Conservation (phyloP, 2,888 invertebrate genomes). For the Pardosa pseudoannulata region DNA sequence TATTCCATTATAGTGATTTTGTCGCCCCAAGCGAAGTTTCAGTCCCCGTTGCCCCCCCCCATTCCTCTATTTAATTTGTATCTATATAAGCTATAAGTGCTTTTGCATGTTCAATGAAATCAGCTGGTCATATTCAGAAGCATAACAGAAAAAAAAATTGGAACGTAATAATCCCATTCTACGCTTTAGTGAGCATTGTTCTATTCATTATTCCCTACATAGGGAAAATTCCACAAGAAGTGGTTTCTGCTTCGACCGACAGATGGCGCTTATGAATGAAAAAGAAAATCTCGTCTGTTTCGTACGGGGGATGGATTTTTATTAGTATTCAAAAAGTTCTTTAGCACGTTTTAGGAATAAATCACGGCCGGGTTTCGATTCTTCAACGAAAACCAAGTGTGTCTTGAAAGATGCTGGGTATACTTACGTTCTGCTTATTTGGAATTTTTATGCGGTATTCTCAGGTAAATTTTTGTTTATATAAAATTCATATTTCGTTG, state of each 20-base stretch:
- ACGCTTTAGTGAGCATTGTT: no score
- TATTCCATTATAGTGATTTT: no score
- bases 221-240: neutral
- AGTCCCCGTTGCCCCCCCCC: no score
- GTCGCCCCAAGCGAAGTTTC: no score
- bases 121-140: no score
- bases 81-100: no score
- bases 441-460: slow-evolving; percentile 26
- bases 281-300: neutral
- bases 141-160: no score
- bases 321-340: slow-evolving; percentile 23
- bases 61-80: no score
- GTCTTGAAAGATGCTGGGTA: slow-evolving; percentile 29
- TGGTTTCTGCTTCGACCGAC: neutral
- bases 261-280: neutral
- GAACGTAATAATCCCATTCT: no score
- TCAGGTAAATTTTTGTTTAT: slow-evolving; percentile 20
- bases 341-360: slow-evolving; percentile 6
- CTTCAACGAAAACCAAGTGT: neutral
- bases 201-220: neutral
- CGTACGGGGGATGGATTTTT: slow-evolving; percentile 38
- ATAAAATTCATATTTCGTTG: no score
- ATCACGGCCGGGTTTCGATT: neutral
- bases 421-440: slow-evolving; percentile 23
- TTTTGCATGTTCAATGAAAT: no score